Evolutionary conservation across 1,140 invertebrate species (phyloP).

Genomic region (Philotrypesis tridentata): DNA sequence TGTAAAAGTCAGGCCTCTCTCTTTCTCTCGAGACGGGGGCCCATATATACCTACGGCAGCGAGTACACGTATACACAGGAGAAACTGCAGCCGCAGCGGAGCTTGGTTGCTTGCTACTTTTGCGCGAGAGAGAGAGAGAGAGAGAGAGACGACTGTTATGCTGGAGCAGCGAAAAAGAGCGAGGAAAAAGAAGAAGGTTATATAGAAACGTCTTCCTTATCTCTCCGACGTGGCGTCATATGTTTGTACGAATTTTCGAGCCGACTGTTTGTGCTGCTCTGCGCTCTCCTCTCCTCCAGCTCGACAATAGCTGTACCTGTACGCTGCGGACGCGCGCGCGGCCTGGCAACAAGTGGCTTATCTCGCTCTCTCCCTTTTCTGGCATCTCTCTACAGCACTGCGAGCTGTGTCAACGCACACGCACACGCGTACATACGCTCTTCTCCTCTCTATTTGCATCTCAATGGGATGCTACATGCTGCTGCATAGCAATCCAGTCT

Average conservation of each 20-base stretch:
- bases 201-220: neutral
- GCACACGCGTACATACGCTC: neutral
- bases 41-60: neutral
- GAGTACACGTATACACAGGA: no score
- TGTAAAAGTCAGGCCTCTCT: no score
- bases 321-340: neutral
- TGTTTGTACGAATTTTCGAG: neutral
- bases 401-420: neutral
- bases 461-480: neutral
- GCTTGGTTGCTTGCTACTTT: no score
- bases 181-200: no score
- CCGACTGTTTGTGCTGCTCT: neutral
- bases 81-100: no score
- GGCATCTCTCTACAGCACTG: neutral
- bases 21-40: no score
- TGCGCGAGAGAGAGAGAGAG: no score
- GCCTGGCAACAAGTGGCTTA: conserved; percentile 47
- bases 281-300: neutral
- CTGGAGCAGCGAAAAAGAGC: no score
- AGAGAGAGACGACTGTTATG: conserved; percentile 11
- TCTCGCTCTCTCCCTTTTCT: neutral
- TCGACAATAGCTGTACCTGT: neutral
- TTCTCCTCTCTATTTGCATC: neutral
- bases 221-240: neutral
- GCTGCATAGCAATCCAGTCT: neutral